phyloP scores from a whole-genome alignment of 92 coral and sea anemone species.

The Micromussa lordhowensis region DNA sequence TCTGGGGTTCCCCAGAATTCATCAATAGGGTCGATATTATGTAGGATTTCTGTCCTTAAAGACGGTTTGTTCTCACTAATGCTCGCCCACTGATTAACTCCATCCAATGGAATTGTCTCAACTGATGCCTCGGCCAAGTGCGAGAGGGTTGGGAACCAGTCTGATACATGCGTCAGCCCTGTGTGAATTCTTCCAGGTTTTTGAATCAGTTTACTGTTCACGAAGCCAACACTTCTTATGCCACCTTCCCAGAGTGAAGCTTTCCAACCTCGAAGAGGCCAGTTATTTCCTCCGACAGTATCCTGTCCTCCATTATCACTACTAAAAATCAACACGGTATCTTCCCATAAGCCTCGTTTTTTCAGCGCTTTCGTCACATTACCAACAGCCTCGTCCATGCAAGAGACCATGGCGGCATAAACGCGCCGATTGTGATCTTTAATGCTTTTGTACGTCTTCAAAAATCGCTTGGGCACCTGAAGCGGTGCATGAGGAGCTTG shows the following conservation, averaged over 20 bases:
- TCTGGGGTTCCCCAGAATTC: neutral
- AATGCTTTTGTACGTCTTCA: slow-evolving; percentile 28
- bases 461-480: slow-evolving; percentile 37
- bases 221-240: slow-evolving; percentile 67
- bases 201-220: slow-evolving; percentile 60
- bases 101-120: slow-evolving; percentile 65
- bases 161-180: slow-evolving; percentile 63
- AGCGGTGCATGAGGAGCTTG: slow-evolving; percentile 54
- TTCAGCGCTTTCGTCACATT: slow-evolving; percentile 42
- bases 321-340: slow-evolving; percentile 67
- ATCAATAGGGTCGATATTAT: slow-evolving; percentile 33
- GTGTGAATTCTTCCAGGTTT: slow-evolving; percentile 46
- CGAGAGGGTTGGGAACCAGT: slow-evolving; percentile 78
- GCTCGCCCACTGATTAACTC: slow-evolving; percentile 65
- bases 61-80: slow-evolving; percentile 43
- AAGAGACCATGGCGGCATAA: slow-evolving; percentile 55
- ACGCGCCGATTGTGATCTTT: slow-evolving; percentile 34
- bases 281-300: slow-evolving; percentile 63
- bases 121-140: slow-evolving; percentile 55
- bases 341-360: slow-evolving; percentile 52
- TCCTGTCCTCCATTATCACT: slow-evolving; percentile 77
- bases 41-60: slow-evolving; percentile 61
- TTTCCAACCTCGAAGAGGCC: slow-evolving; percentile 79
- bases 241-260: slow-evolving; percentile 83
- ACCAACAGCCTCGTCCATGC: slow-evolving; percentile 55